Base-by-base conservation (phyloP, 2,888 invertebrate species). In the Gymnoscelis rufifasciata region DNA sequence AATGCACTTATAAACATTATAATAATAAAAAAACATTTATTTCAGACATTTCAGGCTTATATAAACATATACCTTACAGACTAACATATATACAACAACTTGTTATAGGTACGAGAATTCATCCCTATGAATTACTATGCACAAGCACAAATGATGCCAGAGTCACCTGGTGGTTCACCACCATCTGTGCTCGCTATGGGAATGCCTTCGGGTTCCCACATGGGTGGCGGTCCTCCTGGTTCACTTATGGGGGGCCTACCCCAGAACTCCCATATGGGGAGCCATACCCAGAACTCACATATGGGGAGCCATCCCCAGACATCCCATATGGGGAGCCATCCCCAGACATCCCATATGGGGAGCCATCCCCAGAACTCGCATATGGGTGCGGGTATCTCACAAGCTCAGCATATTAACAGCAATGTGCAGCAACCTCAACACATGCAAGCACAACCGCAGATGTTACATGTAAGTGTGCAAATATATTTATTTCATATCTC, bases 51-150 rank as follows among this genome's bases (percentile, higher is more conserved):
- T n/a, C n/a, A n/a, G n/a, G n/a, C n/a, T n/a, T n/a, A n/a, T n/a
- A n/a, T n/a, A n/a, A n/a, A n/a, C n/a, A n/a, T n/a, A n/a, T n/a
- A n/a, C n/a, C n/a, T n/a, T n/a, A n/a, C n/a, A n/a, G n/a, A n/a
- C n/a, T n/a, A n/a, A n/a, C 4, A 35, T 6, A 7, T 5, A 11
- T n/a, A 35, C 10, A 15, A 35, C 15, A 35, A 7, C 6, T 29
- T 43, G 14, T 51, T 57, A 13, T 38, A 81, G 82, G 75, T 81
- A 35, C 55, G 73, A 8, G 88, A 88, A 52, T 88, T 76, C 66
- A 71, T 84, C 35, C 87, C 87, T 1, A 66, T 83, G 61, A 78
- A 69, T 53, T 88, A 83, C 62, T 87, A 70, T 53, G 60, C 56
- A 13, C 71, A 47, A 35, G 52, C 70, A 3, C 61, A 56, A 27